Percentiles rank a stretch among this genome's conserved stretches.
Conservation (phyloP, 2,797 vertebrate genomes). For the Paguma larvata region DNA sequence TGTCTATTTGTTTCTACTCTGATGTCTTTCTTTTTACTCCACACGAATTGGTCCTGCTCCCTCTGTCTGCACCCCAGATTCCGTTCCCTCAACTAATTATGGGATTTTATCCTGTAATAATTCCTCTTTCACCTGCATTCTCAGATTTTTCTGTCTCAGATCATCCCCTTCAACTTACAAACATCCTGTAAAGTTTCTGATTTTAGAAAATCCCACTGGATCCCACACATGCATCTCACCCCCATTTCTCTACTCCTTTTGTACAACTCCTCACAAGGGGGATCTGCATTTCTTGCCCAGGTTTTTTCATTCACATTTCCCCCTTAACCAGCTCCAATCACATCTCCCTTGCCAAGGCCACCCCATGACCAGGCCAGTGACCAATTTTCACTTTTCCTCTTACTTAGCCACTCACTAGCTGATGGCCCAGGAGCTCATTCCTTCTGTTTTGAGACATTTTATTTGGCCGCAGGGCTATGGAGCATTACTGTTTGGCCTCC, state of each 20-base stretch:
- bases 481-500: neutral
- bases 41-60: neutral
- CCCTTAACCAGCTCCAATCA: neutral
- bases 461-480: neutral
- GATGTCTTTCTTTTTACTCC: neutral
- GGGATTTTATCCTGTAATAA: neutral
- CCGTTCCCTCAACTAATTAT: neutral
- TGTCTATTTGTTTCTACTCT: neutral
- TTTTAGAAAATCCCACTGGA: neutral
- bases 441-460: neutral
- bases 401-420: neutral
- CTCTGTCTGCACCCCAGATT: neutral
- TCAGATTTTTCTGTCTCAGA: neutral
- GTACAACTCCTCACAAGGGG: neutral
- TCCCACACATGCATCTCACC: neutral
- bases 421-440: neutral
- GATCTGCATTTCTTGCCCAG: too few species aligned
- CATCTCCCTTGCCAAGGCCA: neutral
- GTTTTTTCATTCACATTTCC: neutral
- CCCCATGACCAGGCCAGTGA: neutral
- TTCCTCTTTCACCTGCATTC: neutral
- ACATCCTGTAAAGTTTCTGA: neutral
- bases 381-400: slow-evolving; percentile 6
- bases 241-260: neutral
- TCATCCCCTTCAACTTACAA: slow-evolving; percentile 36